A percentile compares a stretch with the other conserved stretches of the same genome.
phyloP scores from a whole-genome alignment of 1,140 invertebrate genomes.

The Lepidurus couesii region DNA sequence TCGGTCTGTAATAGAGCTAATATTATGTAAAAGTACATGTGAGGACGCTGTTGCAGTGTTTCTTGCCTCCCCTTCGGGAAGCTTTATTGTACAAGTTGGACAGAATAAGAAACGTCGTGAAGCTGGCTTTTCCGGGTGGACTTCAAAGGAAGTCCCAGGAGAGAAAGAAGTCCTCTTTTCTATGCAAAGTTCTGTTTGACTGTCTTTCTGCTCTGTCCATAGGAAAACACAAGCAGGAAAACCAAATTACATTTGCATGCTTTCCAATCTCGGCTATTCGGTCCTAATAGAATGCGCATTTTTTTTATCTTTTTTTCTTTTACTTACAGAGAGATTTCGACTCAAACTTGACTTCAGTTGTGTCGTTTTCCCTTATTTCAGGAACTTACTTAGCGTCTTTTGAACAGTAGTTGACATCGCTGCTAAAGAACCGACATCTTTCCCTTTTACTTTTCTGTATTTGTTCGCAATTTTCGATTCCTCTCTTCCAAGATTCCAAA shows the following conservation, averaged over 20 bases:
- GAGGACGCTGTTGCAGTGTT: not conserved
- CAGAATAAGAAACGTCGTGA: not conserved
- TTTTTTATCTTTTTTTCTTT: not conserved
- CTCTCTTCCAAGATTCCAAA: no score
- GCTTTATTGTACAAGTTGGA: not conserved
- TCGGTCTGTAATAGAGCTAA: no score
- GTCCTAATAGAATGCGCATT: not conserved
- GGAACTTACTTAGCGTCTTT: no score
- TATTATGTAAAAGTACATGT: no score
- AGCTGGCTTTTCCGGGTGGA: not conserved
- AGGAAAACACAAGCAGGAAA: not conserved
- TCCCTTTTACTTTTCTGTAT: no score
- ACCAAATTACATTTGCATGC: constrained; percentile 15
- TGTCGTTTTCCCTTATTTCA: not conserved
- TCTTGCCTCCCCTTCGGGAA: not conserved
- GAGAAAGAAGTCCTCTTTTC: not conserved
- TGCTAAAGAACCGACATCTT: no score
- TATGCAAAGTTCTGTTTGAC: not conserved
- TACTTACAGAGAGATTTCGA: not conserved
- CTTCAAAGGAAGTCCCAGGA: constrained; percentile 14
- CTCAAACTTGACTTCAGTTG: not conserved
- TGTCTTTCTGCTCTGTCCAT: constrained; percentile 7
- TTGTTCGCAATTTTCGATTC: no score
- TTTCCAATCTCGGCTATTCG: constrained; percentile 15
- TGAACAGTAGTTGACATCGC: no score